Base-by-base conservation (phyloP, 1,140 invertebrate species). In the Nasonia vitripennis region DNA sequence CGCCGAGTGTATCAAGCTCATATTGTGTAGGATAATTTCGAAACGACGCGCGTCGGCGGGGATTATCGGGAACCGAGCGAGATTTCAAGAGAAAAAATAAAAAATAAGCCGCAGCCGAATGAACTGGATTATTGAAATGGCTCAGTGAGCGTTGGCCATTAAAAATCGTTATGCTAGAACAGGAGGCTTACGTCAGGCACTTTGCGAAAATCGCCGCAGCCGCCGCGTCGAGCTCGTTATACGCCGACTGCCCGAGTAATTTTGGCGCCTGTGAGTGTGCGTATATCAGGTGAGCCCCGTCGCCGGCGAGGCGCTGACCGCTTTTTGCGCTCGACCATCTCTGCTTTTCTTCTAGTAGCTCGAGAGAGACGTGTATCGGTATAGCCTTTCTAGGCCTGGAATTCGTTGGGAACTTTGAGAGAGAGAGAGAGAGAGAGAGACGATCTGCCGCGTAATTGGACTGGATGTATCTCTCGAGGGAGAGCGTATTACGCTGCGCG, bases 301-400 rank as follows among this genome's bases (percentile, higher is more conserved):
- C 78, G 80, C 70, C 80, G 68, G 12, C 41, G 62, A n/a, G 80
- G 23, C 80, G 41, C 70, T 73, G 80, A 81, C 80, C 80, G 80
- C 80, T 81, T 81, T 81, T 81, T 81, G 68, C 70, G 4, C 7
- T 0, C 27, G 41, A 55, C 41, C 14, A 75, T 75, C 37, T n/a
- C 9, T 78, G 48, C 45, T 55, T 51, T 48, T 78, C 75, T 75
- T 75, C 73, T 41, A 12, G 27, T 2, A 34, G 68, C 34, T 0
- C 5, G 34, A 37, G 34, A 37, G 10, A 10, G 73, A 12, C 70
- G 34, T 17, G 71, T 45, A 20, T 37, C 73, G 73, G 37, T 45
- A 45, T 45, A 45, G 73, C 73, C 73, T 75, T 34, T 34, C 31
- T 37, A 45, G 37, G 73, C 73, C 5, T 45, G 73, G 34, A 75